Conservation (phyloP, 2,888 invertebrate genomes). For the Oxystoma pomonae region DNA sequence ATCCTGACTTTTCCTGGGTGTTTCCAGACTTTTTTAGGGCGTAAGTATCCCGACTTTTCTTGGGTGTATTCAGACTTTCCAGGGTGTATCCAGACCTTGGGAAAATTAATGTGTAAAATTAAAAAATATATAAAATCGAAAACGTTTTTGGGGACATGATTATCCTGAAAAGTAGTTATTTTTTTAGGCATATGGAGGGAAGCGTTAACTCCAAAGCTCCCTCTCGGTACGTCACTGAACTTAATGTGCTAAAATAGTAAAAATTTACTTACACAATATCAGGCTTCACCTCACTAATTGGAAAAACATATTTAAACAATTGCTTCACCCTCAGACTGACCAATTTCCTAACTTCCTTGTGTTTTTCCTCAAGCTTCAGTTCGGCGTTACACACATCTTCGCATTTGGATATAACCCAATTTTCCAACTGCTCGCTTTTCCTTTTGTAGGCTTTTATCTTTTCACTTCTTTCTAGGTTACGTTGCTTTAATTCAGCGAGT, state of each 20-base stretch:
- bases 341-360: conserved; percentile 55
- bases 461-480: conserved; percentile 47
- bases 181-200: too few species aligned
- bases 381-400: conserved; percentile 52
- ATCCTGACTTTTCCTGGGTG: too few species aligned
- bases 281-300: conserved; percentile 55
- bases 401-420: conserved; percentile 52
- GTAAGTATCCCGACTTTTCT: too few species aligned
- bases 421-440: conserved; percentile 58
- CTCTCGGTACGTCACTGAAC: too few species aligned
- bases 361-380: conserved; percentile 50
- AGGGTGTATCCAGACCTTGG: too few species aligned
- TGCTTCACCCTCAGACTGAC: conserved; percentile 58
- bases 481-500: conserved; percentile 41
- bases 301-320: conserved; percentile 66
- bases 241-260: too few species aligned
- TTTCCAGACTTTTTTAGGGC: too few species aligned
- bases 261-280: conserved; percentile 48
- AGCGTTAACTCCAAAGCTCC: too few species aligned
- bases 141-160: too few species aligned
- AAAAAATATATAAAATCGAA: background rate
- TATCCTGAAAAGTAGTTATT: too few species aligned
- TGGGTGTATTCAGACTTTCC: too few species aligned
- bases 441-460: conserved; percentile 60
- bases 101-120: too few species aligned